These are phyloP conservation scores for Chelonus insularis DNA, from an alignment of 1,140 invertebrate species.

Conservation along the genomic window DNA sequence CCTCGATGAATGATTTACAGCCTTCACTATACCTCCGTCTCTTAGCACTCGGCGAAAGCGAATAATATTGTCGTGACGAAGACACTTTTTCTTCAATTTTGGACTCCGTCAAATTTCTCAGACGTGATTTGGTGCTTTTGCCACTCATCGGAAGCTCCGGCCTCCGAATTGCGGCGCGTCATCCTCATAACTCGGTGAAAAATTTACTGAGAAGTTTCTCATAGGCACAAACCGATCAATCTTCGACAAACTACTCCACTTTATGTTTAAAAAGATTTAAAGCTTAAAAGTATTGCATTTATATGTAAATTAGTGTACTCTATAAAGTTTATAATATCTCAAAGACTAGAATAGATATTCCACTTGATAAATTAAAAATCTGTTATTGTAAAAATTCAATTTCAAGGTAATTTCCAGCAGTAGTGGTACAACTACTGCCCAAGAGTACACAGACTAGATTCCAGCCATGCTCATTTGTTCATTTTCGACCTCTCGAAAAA, in stretches of 20 bases:
- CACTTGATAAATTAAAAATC: no score
- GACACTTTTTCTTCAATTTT: slow-evolving; percentile 26
- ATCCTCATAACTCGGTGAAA: slow-evolving; percentile 16
- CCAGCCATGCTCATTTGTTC: background rate
- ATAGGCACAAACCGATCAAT: slow-evolving; percentile 29
- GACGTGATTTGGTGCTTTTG: slow-evolving; percentile 14
- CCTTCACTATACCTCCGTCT: slow-evolving; percentile 8
- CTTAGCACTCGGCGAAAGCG: slow-evolving; percentile 2
- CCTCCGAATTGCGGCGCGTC: slow-evolving; percentile 24
- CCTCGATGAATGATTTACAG: slow-evolving; percentile 9
- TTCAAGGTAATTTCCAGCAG: background rate
- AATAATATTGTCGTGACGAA: slow-evolving; percentile 27
- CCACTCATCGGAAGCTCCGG: slow-evolving; percentile 27
- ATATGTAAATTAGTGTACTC: no score
- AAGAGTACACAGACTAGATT: background rate
- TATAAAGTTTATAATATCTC: no score
- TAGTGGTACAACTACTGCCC: background rate
- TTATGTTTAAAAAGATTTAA: no score
- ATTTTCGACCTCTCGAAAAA: background rate
- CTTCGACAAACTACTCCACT: background rate
- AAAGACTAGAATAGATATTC: no score
- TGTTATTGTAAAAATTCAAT: background rate
- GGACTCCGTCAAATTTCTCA: slow-evolving; percentile 29
- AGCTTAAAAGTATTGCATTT: no score
- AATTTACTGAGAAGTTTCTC: slow-evolving; percentile 4